Base-by-base conservation (phyloP, 92 coral and sea anemone species). In the Muricea muricata region DNA sequence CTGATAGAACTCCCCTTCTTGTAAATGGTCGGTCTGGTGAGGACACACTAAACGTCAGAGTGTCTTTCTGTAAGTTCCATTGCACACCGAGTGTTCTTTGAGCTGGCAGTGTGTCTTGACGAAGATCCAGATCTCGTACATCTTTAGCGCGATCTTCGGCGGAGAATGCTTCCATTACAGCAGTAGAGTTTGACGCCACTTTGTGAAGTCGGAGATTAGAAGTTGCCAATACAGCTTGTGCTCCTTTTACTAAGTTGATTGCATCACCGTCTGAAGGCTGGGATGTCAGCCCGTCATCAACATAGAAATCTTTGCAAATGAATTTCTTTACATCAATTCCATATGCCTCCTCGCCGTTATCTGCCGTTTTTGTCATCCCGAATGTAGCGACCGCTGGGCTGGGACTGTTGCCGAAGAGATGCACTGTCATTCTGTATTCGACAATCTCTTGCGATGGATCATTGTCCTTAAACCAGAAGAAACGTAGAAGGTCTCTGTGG, bases 101-200 rank as follows among this genome's bases (percentile, higher is more conserved):
- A 6, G 87, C 81, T 23, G 92, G 92, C 7, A 89, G 86, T 58
- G 25, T 50, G 75, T 89, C 88, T 24, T 26, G 84, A n/a, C 73
- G 42, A 4, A 91, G 81, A 57, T 87, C 93, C 6, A 91, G 76
- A 18, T 86, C 86, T 24, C 73, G 63, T 13, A 90, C 72, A 24
- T 77, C 87, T 13, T 55, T 84, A n/a, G 84, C 94, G 26, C 92
- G 65, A 61, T 92, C 92, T 20, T 75, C 87, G 18, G 86, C 45
- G 24, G 94, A 92, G 67, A 92, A 78, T 17, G 92, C 92, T 80
- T 89, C 87, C 87, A 92, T 82, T 52, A 91, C 94, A 30, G 77
- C 86, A 3, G 60, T 11, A 17, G 94, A 88, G 73, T 89, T 91
- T 7, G 94, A 89, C 20, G 87, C 39, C 14, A 89, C 73, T 84